A percentile compares a stretch with the other conserved stretches of the same genome.
Evolutionary conservation across 2,888 invertebrate genomes (phyloP).

Genomic region (Masnerella sp.): DNA sequence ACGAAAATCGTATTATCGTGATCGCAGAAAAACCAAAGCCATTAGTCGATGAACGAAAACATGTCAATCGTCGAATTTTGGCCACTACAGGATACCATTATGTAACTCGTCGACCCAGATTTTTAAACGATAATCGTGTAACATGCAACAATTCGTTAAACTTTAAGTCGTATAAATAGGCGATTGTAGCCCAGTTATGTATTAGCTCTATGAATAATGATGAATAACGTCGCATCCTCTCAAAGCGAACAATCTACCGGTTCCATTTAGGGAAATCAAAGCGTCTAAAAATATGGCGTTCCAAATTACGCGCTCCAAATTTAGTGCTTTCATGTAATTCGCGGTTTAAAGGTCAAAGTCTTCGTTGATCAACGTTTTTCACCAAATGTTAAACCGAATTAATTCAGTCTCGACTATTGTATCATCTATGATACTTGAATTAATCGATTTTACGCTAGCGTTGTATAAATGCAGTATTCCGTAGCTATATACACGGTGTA

Average conservation of each 20-base stretch:
- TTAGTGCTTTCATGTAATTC: conserved; percentile 29
- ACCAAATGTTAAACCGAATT: too few relatives aligned
- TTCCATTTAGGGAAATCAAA: conserved; percentile 29
- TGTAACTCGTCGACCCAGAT: too few relatives aligned
- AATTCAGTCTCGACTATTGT: conserved; percentile 16
- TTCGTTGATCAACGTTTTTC: too few relatives aligned
- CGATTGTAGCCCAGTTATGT: conserved; percentile 12
- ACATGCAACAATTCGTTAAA: conserved; percentile 42
- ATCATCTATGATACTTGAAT: conserved; percentile 19
- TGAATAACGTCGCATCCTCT: conserved; percentile 21
- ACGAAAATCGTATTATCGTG: too few relatives aligned
- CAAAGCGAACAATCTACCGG: conserved; percentile 1
- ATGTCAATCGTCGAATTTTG: too few relatives aligned
- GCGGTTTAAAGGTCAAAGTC: too few relatives aligned
- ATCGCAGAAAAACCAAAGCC: too few relatives aligned
- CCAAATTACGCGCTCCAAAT: conserved; percentile 25
- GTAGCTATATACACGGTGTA: conserved; percentile 19
- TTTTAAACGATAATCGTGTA: conserved; percentile 37
- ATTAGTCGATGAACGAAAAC: too few relatives aligned
- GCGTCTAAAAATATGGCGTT: conserved; percentile 35
- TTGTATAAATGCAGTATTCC: conserved; percentile 34
- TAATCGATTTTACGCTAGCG: conserved; percentile 44
- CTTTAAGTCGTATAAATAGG: conserved; percentile 28
- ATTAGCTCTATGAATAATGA: conserved; percentile 23
- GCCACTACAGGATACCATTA: too few relatives aligned